Conservation (phyloP, 2,797 vertebrate genomes). For the Myotis daubentonii region DNA sequence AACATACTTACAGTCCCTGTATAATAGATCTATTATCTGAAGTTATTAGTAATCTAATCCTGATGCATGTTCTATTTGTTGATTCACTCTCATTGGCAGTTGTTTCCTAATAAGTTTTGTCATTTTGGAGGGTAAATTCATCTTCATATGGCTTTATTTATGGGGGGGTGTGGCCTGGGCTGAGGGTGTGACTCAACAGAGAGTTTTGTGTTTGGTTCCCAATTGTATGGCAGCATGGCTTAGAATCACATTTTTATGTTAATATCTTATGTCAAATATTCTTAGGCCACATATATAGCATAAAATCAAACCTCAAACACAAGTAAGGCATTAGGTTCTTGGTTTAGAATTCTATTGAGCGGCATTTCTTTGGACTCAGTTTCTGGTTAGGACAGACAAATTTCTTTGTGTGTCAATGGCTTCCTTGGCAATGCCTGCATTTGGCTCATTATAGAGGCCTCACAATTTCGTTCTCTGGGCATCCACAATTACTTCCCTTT, state of each 20-base stretch:
- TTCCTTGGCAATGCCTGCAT: not conserved
- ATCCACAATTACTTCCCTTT: slow-evolving; percentile 50
- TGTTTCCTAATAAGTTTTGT: not conserved
- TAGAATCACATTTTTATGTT: slow-evolving; percentile 49
- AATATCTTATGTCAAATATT: slow-evolving; percentile 4
- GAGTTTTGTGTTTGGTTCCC: slow-evolving; percentile 2
- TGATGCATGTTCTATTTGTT: not conserved
- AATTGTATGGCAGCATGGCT: not conserved
- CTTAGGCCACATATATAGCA: not conserved
- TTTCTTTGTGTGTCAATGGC: not conserved
- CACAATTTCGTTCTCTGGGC: not conserved
- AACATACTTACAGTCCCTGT: not conserved
- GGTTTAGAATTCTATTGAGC: slow-evolving; percentile 14
- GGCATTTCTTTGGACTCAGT: not conserved
- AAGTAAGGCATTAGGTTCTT: not conserved
- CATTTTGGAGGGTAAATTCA: not conserved
- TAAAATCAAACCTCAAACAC: slow-evolving; percentile 27
- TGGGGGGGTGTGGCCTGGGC: not conserved
- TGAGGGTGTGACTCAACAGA: not conserved
- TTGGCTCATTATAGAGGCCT: not conserved
- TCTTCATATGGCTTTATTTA: slow-evolving; percentile 3
- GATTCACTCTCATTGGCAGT: not conserved
- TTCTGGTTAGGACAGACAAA: not conserved
- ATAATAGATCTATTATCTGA: not conserved
- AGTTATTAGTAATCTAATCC: not conserved